A percentile compares a stretch with the other conserved stretches of the same genome.
These are phyloP conservation scores for Actinernus sp. DNA, from an alignment of 92 coral and sea anemone species.

Conservation along the genomic window DNA sequence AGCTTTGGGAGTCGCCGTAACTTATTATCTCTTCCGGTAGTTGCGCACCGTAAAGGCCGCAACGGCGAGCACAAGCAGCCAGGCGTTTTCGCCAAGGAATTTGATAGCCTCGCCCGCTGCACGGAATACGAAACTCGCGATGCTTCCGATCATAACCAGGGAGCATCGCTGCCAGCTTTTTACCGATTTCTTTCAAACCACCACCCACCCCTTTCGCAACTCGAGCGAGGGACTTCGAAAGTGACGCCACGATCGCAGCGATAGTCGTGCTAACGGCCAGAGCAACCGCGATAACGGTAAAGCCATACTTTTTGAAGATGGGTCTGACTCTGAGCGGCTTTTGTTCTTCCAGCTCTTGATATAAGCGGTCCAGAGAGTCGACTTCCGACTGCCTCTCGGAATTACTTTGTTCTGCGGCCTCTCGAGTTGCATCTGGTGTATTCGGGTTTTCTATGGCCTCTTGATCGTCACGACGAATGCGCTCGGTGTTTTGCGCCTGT, in stretches of 20 bases:
- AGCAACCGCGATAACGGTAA: neutral
- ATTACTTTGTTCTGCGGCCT: neutral
- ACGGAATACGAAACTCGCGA: slow-evolving; percentile 2
- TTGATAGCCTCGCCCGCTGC: slow-evolving; percentile 1
- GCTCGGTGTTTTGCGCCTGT: neutral
- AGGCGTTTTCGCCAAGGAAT: slow-evolving; percentile 8
- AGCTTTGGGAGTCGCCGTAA: neutral
- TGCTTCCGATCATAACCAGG: neutral
- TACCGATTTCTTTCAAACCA: neutral
- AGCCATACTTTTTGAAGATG: slow-evolving; percentile 4
- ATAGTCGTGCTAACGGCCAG: neutral
- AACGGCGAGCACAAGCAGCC: slow-evolving; percentile 5
- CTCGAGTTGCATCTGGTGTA: neutral
- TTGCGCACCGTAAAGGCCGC: neutral
- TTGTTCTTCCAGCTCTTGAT: neutral
- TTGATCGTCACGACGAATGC: neutral
- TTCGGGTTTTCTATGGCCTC: slow-evolving; percentile 1
- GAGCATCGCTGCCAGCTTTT: neutral
- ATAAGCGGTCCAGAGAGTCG: neutral
- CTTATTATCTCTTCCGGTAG: neutral
- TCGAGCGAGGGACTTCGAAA: neutral
- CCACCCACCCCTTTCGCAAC: neutral
- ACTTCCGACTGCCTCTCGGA: neutral
- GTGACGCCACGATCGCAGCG: neutral
- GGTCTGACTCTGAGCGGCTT: slow-evolving; percentile 1